Evolutionary conservation across 2,888 invertebrate genomes (phyloP).

Genomic region (Xanthorhoe spadicearia): DNA sequence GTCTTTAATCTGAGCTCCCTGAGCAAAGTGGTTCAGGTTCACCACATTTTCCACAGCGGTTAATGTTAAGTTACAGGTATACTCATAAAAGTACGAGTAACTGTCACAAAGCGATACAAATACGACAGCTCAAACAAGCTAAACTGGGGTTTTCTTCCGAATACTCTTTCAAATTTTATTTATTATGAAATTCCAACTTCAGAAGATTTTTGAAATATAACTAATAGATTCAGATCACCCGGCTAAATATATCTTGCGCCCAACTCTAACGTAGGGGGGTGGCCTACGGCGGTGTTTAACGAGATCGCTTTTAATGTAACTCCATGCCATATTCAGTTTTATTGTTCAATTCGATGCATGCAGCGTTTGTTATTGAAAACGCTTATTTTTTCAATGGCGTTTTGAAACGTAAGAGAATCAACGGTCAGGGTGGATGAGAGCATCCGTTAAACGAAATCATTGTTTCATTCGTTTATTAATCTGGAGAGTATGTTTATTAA

Average conservation of each 20-base stretch:
- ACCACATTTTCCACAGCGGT: too few relatives aligned
- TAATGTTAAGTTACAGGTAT: too few relatives aligned
- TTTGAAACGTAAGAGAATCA: constrained; percentile 20
- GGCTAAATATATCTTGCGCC: constrained; percentile 6
- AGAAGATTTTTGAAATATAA: background rate
- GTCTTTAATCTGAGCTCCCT: too few relatives aligned
- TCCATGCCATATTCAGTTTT: constrained; percentile 62
- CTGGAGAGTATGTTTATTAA: too few relatives aligned
- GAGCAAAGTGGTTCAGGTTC: too few relatives aligned
- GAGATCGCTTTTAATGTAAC: constrained; percentile 70
- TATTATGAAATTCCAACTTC: too few relatives aligned
- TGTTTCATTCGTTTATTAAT: too few relatives aligned
- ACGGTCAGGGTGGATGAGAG: constrained; percentile 6
- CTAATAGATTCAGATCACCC: background rate
- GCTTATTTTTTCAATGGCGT: constrained; percentile 33
- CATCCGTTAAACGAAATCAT: background rate
- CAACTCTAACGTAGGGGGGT: constrained; percentile 37
- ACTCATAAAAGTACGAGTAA: too few relatives aligned
- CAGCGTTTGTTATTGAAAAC: constrained; percentile 45
- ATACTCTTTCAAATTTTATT: too few relatives aligned
- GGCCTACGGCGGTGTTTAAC: constrained; percentile 66
- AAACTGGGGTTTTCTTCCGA: too few relatives aligned
- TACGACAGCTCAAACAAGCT: too few relatives aligned
- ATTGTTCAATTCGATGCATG: constrained; percentile 52
- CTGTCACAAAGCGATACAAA: too few relatives aligned